Evolutionary conservation across 2,797 vertebrate genomes (phyloP), one percentile per base, ranked within the genome.

Genomic region (Danio choprae): DNA sequence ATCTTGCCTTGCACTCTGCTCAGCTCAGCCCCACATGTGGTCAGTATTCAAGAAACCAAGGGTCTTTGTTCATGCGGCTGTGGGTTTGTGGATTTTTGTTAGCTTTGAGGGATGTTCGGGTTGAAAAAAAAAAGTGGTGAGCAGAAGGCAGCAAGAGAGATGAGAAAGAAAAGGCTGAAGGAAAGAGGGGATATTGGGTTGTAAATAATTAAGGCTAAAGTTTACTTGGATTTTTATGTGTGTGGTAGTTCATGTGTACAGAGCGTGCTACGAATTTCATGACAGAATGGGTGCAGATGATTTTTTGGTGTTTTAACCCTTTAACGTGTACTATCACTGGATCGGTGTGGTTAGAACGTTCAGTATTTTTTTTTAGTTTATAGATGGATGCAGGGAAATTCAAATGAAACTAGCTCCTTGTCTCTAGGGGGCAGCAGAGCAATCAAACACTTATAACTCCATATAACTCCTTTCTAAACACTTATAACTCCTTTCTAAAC

Each of bases 21-120:
- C 51, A 69, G 9, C 51, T 8, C 12, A 38, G 58, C 55, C 65
- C 55, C 29, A 80, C 80, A 60, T 79, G 63, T 70, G 69, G 84
- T 83, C 73, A 79, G 43, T 73, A 69, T 80, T 77, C 73, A 70
- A 67, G 46, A 74, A 71, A 65, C 51, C 43, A 29, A 50, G 20
- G 63, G 46, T 7, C 76, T 73, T 82, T 72, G 70, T 75, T 48
- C 50, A 53, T 7, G 3, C 65, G 44, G 51, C 36, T 69, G 56
- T 8, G 12, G 72, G 22, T 76, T 69, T 81, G 48, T 65, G 50
- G 64, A n/a, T 65, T 20, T 70, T 15, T 77, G 51, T 56, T 56
- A 50, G 53, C 46, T 75, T 60, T 65, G 44, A 82, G 68, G 80
- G 15, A 74, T 75, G n/a, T 75, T 63, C 22, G 46, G 29, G 44